These are phyloP conservation scores for Eustalomyia histrio DNA, from an alignment of 2,888 invertebrate species.

Conservation along the genomic window DNA sequence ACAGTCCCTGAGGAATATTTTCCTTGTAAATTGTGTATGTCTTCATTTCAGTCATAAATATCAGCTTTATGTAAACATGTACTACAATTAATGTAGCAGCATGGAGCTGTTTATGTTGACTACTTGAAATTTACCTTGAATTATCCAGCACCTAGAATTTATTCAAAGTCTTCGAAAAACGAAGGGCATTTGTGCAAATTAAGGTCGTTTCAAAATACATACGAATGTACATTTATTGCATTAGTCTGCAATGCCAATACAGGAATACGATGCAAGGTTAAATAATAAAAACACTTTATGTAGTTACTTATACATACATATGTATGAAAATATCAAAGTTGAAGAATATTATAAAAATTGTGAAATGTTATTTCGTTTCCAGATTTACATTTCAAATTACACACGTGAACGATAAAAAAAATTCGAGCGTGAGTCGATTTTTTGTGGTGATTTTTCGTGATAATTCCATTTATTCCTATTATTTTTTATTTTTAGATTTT, in stretches of 20 bases:
- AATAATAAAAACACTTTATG: conserved; percentile 20
- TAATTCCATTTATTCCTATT: no score
- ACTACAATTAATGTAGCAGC: conserved; percentile 3
- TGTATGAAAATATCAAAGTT: conserved; percentile 16
- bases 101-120: conserved; percentile 16
- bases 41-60: conserved; percentile 22
- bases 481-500: no score
- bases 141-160: conserved; percentile 52
- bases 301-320: no score
- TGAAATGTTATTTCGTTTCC: no score
- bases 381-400: no score
- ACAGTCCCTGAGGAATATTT: no score
- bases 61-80: background rate
- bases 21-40: background rate
- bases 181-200: conserved; percentile 50
- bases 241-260: conserved; percentile 25
- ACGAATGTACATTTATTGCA: background rate
- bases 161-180: background rate
- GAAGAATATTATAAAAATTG: conserved; percentile 20
- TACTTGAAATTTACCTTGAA: conserved; percentile 47
- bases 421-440: no score
- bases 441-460: no score
- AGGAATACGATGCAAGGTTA: conserved; percentile 20
- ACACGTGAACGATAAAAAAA: no score
- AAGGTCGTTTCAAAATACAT: conserved; percentile 50